Conservation (phyloP, 2,797 vertebrate genomes). For the Melanotaenia parkinsoni region DNA sequence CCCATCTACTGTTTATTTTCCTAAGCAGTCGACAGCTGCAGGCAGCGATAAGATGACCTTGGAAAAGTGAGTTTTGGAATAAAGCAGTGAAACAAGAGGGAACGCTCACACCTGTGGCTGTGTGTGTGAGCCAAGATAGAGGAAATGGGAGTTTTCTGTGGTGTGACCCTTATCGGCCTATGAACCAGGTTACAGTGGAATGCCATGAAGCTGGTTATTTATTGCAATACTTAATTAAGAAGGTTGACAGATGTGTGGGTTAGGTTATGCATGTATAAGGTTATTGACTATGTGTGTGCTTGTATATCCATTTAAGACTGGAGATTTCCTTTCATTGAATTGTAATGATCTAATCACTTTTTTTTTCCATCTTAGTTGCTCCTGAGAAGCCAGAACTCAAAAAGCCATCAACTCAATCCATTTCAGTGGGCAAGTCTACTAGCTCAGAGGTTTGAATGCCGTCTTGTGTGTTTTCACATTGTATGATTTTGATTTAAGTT, state of each 20-base stretch:
- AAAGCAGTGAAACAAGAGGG: constrained; percentile 38
- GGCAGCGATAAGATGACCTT: constrained; percentile 70
- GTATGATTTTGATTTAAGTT: neutral
- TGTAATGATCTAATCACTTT: constrained; percentile 10
- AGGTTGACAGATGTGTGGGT: constrained; percentile 35
- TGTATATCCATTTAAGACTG: neutral
- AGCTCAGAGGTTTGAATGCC: constrained; percentile 71
- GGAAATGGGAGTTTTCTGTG: constrained; percentile 24
- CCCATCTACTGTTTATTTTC: constrained; percentile 57
- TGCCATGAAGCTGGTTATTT: constrained; percentile 55
- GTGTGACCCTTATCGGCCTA: constrained; percentile 62
- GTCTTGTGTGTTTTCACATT: neutral
- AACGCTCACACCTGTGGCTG: constrained; percentile 45
- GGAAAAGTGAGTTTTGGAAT: constrained; percentile 44
- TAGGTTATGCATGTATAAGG: neutral
- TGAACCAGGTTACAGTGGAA: constrained; percentile 53
- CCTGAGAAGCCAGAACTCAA: constrained; percentile 80
- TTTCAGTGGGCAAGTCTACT: constrained; percentile 45
- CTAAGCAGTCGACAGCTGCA: constrained; percentile 61
- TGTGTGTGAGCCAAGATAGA: constrained; percentile 17
- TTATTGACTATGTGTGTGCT: neutral
- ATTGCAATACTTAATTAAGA: constrained; percentile 58
- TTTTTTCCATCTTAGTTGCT: constrained; percentile 64
- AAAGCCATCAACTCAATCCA: constrained; percentile 65
- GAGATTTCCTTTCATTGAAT: constrained; percentile 23